Evolutionary conservation across 2,888 invertebrate species (phyloP).

Genomic region (Mesorhabditis spiculigera): DNA sequence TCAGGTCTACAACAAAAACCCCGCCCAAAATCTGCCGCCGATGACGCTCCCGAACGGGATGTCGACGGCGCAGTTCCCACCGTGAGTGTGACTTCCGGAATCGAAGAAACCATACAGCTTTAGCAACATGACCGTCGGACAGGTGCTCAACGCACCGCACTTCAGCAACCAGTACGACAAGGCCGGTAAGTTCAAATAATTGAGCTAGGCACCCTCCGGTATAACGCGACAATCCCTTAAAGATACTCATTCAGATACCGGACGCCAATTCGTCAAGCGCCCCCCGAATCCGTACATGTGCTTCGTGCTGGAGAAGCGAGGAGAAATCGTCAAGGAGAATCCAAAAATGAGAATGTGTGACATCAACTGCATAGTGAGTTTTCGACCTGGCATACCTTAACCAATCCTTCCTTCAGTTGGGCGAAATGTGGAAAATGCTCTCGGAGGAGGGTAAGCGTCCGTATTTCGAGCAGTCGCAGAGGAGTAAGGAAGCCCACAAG

Average conservation of each 20-base stretch:
- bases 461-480: constrained; percentile 2
- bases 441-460: constrained; percentile 1
- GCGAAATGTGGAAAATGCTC: constrained; percentile 4
- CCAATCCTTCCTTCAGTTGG: not conserved
- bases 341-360: not conserved
- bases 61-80: constrained; percentile 5
- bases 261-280: not conserved
- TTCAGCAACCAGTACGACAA: constrained; percentile 2
- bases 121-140: constrained; percentile 3
- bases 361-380: constrained; percentile 4
- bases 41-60: not conserved
- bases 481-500: not conserved
- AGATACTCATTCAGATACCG: not conserved
- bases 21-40: not conserved
- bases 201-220: too few species aligned
- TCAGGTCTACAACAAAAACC: not conserved
- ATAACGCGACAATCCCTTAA: too few species aligned
- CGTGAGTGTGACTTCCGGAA: not conserved
- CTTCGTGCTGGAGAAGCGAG: constrained; percentile 5
- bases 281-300: constrained; percentile 3
- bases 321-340: not conserved
- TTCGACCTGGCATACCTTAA: not conserved
- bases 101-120: not conserved
- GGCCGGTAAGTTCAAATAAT: not conserved
- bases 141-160: constrained; percentile 5